Percentiles rank a stretch among this genome's conserved stretches.
Conservation (phyloP, 2,797 vertebrate species). For the Bradypodion pumilum region DNA sequence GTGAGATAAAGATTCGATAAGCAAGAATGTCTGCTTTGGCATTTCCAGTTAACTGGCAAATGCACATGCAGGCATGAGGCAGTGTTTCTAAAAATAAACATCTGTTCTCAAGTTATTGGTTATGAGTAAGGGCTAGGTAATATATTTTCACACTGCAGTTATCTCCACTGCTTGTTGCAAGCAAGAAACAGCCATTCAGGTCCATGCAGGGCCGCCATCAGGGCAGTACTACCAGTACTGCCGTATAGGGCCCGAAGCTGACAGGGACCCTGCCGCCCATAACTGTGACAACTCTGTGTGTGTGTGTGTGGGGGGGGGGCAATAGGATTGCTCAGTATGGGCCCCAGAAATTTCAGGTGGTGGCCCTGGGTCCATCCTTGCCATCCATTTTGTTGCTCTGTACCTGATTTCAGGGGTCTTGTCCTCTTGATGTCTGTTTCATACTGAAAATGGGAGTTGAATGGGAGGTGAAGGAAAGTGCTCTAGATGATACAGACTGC, state of each 20-base stretch:
- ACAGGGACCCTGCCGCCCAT: no score
- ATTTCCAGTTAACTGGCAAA: slow-evolving; percentile 50
- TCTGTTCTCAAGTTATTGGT: background rate
- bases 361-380: no score
- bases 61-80: background rate
- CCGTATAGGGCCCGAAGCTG: no score
- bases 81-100: slow-evolving; percentile 53
- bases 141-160: slow-evolving; percentile 31
- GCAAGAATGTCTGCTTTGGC: slow-evolving; percentile 30
- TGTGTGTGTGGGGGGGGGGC: no score
- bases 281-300: no score
- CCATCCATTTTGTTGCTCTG: slow-evolving; percentile 23
- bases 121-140: background rate
- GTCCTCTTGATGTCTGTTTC: background rate
- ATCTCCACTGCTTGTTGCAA: slow-evolving; percentile 15
- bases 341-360: no score
- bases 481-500: slow-evolving; percentile 10
- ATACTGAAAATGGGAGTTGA: background rate
- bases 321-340: no score
- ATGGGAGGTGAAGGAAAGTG: background rate
- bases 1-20: slow-evolving; percentile 41
- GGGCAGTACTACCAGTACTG: no score
- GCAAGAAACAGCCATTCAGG: slow-evolving; percentile 15
- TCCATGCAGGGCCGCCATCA: no score
- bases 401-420: background rate